Evolutionary conservation across 1,140 invertebrate genomes (phyloP).

Genomic region (Coboldia fuscipes): DNA sequence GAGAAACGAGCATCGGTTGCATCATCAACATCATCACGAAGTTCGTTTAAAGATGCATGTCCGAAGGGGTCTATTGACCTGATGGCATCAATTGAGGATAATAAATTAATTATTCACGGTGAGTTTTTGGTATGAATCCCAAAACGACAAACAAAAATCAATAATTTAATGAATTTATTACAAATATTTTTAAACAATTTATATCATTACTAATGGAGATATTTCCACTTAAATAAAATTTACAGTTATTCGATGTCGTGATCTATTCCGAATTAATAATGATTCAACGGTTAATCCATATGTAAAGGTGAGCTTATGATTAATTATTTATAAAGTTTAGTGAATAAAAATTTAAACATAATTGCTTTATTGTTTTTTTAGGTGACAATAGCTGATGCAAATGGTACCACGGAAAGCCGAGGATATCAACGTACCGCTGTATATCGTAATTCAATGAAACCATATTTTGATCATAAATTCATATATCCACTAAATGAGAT

Average conservation of each 20-base stretch:
- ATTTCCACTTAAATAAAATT: too few relatives aligned
- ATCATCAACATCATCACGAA: conserved; percentile 6
- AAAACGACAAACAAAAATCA: neutral
- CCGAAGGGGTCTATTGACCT: conserved; percentile 13
- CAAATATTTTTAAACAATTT: neutral
- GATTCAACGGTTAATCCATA: conserved; percentile 24
- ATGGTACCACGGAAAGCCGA: too few relatives aligned
- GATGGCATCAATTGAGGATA: conserved; percentile 10
- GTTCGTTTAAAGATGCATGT: neutral
- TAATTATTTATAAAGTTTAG: neutral
- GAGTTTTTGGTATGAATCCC: conserved; percentile 9
- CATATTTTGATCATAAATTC: conserved; percentile 26
- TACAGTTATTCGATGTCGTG: conserved; percentile 24
- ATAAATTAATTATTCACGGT: conserved; percentile 20
- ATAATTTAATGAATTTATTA: neutral
- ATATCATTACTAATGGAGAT: too few relatives aligned
- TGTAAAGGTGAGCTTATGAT: conserved; percentile 19
- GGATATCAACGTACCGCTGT: conserved; percentile 25
- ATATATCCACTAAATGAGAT: conserved; percentile 14
- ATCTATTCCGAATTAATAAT: conserved; percentile 19
- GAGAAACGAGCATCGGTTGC: conserved; percentile 14
- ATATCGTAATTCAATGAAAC: conserved; percentile 24
- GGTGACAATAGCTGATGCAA: too few relatives aligned
- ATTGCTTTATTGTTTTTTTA: neutral
- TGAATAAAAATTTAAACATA: neutral